Percentiles rank a stretch among this genome's conserved stretches.
Conservation (phyloP, 53 echinoderm and acorn worm species). For the Arbacia lixula region DNA sequence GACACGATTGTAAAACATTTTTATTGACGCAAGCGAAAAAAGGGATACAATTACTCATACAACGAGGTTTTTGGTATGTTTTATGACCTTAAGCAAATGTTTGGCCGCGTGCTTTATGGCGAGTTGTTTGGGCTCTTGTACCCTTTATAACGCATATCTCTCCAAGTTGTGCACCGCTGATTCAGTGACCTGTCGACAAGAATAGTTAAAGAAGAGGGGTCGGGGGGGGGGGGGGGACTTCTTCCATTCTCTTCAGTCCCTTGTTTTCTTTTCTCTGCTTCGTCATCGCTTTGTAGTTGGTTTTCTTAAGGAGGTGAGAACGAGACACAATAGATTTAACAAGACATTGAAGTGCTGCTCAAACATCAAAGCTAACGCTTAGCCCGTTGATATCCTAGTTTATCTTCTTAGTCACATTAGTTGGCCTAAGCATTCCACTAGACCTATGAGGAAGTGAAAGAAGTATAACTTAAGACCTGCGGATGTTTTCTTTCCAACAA, state of each 20-base stretch:
- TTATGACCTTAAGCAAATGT: constrained; percentile 29
- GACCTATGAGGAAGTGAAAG: too few relatives aligned
- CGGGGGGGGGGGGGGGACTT: background rate
- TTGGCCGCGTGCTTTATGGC: constrained; percentile 25
- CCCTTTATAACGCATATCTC: background rate
- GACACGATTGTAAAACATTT: background rate
- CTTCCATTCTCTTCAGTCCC: constrained; percentile 2
- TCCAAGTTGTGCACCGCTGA: background rate
- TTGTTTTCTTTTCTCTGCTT: background rate
- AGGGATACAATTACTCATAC: background rate
- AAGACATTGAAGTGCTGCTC: background rate
- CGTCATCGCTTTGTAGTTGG: background rate
- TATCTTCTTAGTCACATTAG: too few relatives aligned
- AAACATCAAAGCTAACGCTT: constrained; percentile 21
- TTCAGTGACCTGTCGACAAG: too few relatives aligned
- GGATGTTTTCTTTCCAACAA: too few relatives aligned
- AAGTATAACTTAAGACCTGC: too few relatives aligned
- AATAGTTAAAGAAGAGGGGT: too few relatives aligned
- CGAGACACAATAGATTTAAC: background rate
- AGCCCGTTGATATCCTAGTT: too few relatives aligned
- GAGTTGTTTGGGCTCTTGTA: background rate
- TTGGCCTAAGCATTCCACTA: too few relatives aligned
- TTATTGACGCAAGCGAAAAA: background rate
- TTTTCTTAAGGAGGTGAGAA: background rate
- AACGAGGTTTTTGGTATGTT: background rate